Evolutionary conservation across 2,797 vertebrate species (phyloP).

Genomic region (Tadarida brasiliensis): DNA sequence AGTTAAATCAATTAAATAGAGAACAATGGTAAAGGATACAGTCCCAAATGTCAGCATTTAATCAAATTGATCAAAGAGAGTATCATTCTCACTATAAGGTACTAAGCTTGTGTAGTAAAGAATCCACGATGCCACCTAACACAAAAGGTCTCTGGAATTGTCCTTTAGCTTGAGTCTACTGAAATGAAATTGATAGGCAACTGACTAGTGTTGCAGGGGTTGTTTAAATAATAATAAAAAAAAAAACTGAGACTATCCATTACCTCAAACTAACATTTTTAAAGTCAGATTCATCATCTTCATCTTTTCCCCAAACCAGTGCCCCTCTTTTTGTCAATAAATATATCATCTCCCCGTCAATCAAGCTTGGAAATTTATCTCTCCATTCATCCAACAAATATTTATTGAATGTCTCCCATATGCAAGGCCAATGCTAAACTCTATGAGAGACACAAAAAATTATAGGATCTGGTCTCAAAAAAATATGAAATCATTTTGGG

Average conservation of each 20-base stretch:
- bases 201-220: not conserved
- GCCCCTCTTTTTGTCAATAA: not conserved
- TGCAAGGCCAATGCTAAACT: not conserved
- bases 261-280: not conserved
- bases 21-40: not conserved
- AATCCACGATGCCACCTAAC: not conserved
- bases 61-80: not conserved
- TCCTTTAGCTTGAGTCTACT: not conserved
- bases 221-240: too few relatives aligned
- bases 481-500: not conserved
- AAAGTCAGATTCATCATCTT: not conserved
- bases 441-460: not conserved
- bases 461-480: slow-evolving; percentile 7
- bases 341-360: not conserved
- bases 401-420: not conserved
- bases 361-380: not conserved
- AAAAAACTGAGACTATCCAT: not conserved
- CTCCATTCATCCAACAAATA: not conserved
- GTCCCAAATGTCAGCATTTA: not conserved
- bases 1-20: not conserved
- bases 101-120: not conserved
- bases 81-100: not conserved
- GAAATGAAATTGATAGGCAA: not conserved
- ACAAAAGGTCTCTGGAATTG: not conserved
- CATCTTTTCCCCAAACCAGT: not conserved